Percentiles rank a stretch among this genome's conserved stretches.
These are phyloP conservation scores for Melieria picta DNA, from an alignment of 2,888 invertebrate genomes.

Conservation along the genomic window DNA sequence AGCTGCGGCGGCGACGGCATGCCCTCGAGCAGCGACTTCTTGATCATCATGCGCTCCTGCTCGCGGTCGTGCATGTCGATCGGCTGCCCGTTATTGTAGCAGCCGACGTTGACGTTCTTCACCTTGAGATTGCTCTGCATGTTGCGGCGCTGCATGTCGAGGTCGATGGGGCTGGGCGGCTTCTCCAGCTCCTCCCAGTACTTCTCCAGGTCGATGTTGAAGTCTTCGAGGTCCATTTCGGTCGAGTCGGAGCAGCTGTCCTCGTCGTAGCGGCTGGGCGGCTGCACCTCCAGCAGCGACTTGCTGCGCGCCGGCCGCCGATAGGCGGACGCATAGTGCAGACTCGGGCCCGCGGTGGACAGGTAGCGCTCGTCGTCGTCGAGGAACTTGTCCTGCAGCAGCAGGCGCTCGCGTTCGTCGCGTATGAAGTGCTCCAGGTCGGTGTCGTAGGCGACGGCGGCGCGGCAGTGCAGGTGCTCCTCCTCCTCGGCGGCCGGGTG, in stretches of 20 bases:
- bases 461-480: conserved; percentile 61
- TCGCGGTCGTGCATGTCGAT: conserved; percentile 63
- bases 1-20: conserved; percentile 65
- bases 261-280: conserved; percentile 63
- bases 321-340: conserved; percentile 42
- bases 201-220: conserved; percentile 65
- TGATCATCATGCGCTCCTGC: conserved; percentile 64
- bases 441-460: conserved; percentile 55
- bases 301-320: conserved; percentile 60
- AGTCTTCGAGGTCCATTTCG: conserved; percentile 65
- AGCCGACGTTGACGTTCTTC: conserved; percentile 63
- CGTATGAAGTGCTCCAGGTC: conserved; percentile 63
- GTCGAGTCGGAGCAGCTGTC: conserved; percentile 65
- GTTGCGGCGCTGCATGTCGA: conserved; percentile 64
- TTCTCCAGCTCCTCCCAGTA: conserved; percentile 66
- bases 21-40: conserved; percentile 63
- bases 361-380: conserved; percentile 63
- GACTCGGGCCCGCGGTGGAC: conserved; percentile 44
- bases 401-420: conserved; percentile 61
- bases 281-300: conserved; percentile 63
- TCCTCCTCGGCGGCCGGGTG: conserved; percentile 63
- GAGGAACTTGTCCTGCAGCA: conserved; percentile 64
- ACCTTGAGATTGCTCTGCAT: conserved; percentile 64
- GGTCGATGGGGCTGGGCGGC: conserved; percentile 63
- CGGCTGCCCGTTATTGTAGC: conserved; percentile 64